Evolutionary conservation across 1,140 invertebrate genomes (phyloP).

Genomic region (Eriocheir sinensis): DNA sequence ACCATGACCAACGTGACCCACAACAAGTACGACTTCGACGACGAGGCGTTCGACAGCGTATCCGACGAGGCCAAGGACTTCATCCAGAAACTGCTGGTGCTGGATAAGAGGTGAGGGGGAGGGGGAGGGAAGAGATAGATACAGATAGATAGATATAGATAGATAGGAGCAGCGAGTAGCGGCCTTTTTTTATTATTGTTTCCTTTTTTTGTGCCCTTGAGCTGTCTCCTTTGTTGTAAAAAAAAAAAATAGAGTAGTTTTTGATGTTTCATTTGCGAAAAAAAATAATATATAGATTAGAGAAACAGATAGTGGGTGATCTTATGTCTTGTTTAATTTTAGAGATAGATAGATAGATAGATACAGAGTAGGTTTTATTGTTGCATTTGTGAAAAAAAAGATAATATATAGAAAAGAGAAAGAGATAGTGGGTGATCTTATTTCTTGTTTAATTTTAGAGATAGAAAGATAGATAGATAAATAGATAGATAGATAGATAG

Average conservation of each 20-base stretch:
- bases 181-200: too few relatives aligned
- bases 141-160: not conserved
- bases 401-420: too few relatives aligned
- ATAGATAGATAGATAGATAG: too few relatives aligned
- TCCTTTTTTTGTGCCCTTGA: too few relatives aligned
- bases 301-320: too few relatives aligned
- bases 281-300: too few relatives aligned
- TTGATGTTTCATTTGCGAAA: too few relatives aligned
- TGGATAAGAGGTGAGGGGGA: slow-evolving; percentile 92
- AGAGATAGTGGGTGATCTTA: too few relatives aligned
- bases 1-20: slow-evolving; percentile 98
- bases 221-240: too few relatives aligned
- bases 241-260: not conserved
- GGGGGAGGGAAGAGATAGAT: not conserved
- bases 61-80: slow-evolving; percentile 96
- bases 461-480: too few relatives aligned
- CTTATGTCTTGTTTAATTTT: not conserved
- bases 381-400: too few relatives aligned
- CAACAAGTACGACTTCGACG: slow-evolving; percentile 97
- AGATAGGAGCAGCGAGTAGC: not conserved
- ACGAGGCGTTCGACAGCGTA: slow-evolving; percentile 95
- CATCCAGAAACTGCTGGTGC: slow-evolving; percentile 92
- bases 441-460: too few relatives aligned
- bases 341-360: not conserved
- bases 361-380: not conserved